phyloP scores from a whole-genome alignment of 2,797 vertebrate species.

The Pipistrellus pygmaeus region DNA sequence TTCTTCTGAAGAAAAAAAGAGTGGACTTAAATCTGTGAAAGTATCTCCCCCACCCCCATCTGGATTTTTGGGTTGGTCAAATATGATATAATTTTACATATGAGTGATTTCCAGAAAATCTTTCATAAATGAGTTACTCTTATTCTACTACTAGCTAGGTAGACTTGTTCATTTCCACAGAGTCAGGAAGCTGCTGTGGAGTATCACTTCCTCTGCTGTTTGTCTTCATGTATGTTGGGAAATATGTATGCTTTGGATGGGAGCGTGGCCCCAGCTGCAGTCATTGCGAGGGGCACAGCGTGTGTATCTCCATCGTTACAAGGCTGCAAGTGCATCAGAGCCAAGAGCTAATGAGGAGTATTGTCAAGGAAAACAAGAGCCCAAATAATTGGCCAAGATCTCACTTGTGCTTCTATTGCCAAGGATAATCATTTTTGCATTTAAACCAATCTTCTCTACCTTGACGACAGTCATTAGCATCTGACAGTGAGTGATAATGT shows the following conservation, averaged over 20 bases:
- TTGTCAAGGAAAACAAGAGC: constrained; percentile 76
- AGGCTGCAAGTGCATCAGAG: constrained; percentile 37
- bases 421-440: constrained; percentile 75
- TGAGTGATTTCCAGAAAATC: constrained; percentile 8
- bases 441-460: constrained; percentile 64
- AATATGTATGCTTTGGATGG: neutral
- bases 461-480: constrained; percentile 77
- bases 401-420: constrained; percentile 66
- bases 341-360: constrained; percentile 71
- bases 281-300: neutral
- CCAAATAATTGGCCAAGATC: constrained; percentile 68
- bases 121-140: neutral
- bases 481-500: constrained; percentile 77
- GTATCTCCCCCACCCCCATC: neutral
- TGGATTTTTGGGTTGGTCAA: constrained; percentile 2
- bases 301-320: neutral
- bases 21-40: constrained; percentile 40
- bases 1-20: constrained; percentile 54
- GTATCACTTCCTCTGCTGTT: neutral
- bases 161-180: neutral
- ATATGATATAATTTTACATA: neutral
- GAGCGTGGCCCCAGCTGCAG: neutral
- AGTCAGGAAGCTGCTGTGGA: neutral
- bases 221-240: neutral
- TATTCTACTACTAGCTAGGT: neutral